phyloP scores from a whole-genome alignment of 2,113 vertebrate species.

The Anseranas semipalmata region DNA sequence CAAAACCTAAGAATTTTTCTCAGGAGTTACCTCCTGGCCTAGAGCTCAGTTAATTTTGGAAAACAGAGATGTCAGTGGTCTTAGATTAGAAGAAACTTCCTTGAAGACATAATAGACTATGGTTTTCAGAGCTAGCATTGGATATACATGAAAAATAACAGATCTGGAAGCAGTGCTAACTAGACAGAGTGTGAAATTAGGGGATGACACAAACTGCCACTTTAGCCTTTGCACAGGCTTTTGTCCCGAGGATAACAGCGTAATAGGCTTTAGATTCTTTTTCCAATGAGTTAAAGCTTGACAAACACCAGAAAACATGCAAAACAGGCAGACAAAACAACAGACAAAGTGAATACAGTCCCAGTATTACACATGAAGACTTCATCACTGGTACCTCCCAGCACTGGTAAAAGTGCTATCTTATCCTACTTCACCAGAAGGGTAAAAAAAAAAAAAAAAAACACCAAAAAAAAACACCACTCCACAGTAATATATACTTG shows the following conservation, averaged over 20 bases:
- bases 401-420: not conserved
- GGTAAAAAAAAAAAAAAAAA: not conserved
- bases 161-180: not conserved
- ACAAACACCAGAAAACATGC: not conserved
- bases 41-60: not conserved
- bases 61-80: not conserved
- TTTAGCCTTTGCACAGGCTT: not conserved
- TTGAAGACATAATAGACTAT: not conserved
- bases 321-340: not conserved
- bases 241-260: not conserved
- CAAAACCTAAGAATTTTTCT: not conserved
- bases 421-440: not conserved
- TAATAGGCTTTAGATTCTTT: not conserved
- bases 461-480: not conserved
- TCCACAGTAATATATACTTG: not conserved
- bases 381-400: not conserved
- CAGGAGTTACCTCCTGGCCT: not conserved
- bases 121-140: not conserved
- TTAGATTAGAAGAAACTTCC: not conserved
- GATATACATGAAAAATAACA: not conserved
- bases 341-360: not conserved
- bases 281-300: not conserved
- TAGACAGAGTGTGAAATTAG: not conserved
- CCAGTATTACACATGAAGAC: not conserved
- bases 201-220: not conserved